Evolutionary conservation across 2,113 vertebrate genomes (phyloP), one percentile per base, ranked within the genome.

Genomic region (Ramphastos sulfuratus): DNA sequence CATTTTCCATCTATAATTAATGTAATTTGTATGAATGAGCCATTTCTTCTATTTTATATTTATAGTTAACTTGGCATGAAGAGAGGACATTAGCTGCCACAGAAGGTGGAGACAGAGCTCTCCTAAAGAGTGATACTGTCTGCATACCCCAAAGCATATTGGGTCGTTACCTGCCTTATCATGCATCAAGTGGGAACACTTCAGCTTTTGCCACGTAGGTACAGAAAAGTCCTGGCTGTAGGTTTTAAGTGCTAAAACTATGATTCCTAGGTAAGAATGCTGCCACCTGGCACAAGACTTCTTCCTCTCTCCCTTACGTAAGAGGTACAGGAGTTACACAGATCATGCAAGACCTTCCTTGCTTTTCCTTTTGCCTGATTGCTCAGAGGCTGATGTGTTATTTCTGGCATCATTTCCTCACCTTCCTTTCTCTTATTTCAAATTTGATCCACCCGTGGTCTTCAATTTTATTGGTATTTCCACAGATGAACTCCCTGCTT

Each of bases 401-500:
- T 9, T 66, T 63, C 76, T 21, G 30, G 17, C 0, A 0, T 24
- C 2, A 21, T 11, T 82, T 74, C 50, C 64, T 72, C 4, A 0
- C 15, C 23, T 6, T 89, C 44, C 30, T 66, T 46, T 30, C 50
- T 83, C 84, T 54, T 39, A 18, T 54, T 87, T 87, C 70, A 1
- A 0, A 59, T 55, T 35, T 27, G 19, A 81, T 37, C 37, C 58
- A 78, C 4, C 9, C 54, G 52, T 39, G 50, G 33, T 27, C 80
- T 78, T 73, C 81, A 82, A 88, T 82, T 42, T 46, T 76, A 73
- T 3, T 72, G 69, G 18, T 33, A 60, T 10, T 11, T n/a, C 76
- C 25, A 14, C 14, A 78, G 83, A 42, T 71, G 77, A 88, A 64
- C 44, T 60, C 82, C 64, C 46, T 82, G n/a, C 54, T 85, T 64